phyloP scores from a whole-genome alignment of 2,797 vertebrate species.

The Glossophaga mutica region DNA sequence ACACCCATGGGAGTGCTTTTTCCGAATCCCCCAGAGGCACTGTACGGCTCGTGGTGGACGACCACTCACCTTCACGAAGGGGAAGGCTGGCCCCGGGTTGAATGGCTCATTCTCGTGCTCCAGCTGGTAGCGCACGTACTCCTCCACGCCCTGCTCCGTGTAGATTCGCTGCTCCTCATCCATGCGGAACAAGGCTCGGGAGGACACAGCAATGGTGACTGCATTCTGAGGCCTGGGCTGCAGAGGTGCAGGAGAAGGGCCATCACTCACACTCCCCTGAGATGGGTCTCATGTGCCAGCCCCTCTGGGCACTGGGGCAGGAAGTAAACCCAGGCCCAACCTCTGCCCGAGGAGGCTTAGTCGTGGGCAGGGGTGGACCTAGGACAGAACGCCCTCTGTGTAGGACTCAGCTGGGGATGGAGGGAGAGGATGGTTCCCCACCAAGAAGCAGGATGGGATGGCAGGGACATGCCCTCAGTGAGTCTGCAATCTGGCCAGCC shows the following conservation, averaged over 20 bases:
- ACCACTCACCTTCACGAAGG: constrained; percentile 92
- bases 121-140: constrained; percentile 94
- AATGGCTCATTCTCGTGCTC: constrained; percentile 96
- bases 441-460: not conserved
- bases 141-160: constrained; percentile 91
- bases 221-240: constrained; percentile 95
- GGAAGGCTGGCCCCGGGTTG: constrained; percentile 93
- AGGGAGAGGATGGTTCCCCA: not conserved
- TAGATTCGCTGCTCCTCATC: constrained; percentile 94
- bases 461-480: not conserved
- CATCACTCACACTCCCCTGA: not conserved
- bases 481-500: not conserved
- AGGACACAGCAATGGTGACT: constrained; percentile 94
- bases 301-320: not conserved
- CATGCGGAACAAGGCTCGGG: constrained; percentile 94
- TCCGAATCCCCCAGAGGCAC: not conserved
- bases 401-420: not conserved
- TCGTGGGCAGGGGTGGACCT: not conserved
- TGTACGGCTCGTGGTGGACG: accelerated
- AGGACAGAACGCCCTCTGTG: not conserved
- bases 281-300: not conserved
- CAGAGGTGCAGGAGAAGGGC: not conserved
- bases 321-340: not conserved
- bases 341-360: not conserved
- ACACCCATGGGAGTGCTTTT: not conserved